Evolutionary conservation across 2,113 vertebrate species (phyloP), one percentile per base, ranked within the genome.

Genomic region (Cairina moschata): DNA sequence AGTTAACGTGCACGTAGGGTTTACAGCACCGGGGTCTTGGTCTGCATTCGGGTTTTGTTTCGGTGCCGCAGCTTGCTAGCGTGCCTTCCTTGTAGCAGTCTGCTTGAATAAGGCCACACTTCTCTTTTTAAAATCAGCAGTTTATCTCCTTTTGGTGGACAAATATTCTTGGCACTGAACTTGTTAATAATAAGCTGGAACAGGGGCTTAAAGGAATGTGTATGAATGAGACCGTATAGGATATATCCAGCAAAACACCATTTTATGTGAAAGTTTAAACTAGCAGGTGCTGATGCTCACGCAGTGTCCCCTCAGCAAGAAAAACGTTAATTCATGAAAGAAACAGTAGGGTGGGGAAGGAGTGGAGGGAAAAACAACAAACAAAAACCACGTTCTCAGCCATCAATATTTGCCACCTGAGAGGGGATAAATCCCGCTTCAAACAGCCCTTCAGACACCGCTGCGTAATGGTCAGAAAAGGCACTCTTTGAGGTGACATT

Each of bases 401-500:
- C 92, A 82, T 95, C 91, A 66, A 13, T 90, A 73, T 85, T 91
- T 83, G 40, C 88, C 91, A 91, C 93, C 90, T 32, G 58, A 72
- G 81, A 90, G 62, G 83, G 50, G 18, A 36, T 55, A 95, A 97
- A 82, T 86, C 91, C 92, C 93, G 72, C 91, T 83, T 94, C 77
- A 87, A 88, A 96, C 95, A 96, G 92, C 91, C 97, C 92, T 75
- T 31, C 56, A 90, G 97, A 97, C 38, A 50, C 98, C 95, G 94
- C 91, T 92, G 85, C 85, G 97, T 95, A 96, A 93, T 97, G 93
- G 93, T 90, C 89, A 96, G 96, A 94, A 93, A 85, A 96, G 95
- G 96, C 98, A 68, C 85, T 87, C 93, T 97, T 97, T 97, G 97
- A 97, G 97, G 91, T 97, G 97, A 98, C 97, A 98, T 98, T 98